Base-by-base conservation (phyloP, 23 tunicate genomes). In the Styela plicata region DNA sequence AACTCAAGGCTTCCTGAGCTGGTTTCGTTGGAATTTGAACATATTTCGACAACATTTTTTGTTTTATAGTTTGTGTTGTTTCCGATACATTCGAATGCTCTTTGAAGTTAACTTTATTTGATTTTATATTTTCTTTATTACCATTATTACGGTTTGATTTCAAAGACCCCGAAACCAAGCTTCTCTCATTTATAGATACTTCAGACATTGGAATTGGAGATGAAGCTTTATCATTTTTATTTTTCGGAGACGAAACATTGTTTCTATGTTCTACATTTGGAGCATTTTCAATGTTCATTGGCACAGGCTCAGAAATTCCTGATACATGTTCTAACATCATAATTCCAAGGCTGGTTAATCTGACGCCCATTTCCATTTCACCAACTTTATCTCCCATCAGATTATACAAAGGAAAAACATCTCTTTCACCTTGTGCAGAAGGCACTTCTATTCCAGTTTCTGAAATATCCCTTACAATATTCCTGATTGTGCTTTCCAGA, bases 371-470 rank as follows among this genome's bases (percentile, higher is more conserved):
- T 52, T 76, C 66, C 64, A 44, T 57, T 44, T 76, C 81, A 1
- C 81, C 81, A 36, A 76, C 81, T 76, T 76, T 76, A 2, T 57
- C 44, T 22, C 81, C 81, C 81, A 76, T 76, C 23, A 76, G 2
- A 76, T 76, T 76, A 53, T 76, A 76, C 27, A 76, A 29, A 7
- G 81, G 81, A 76, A 76, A 76, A 10, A 76, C 29, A 76, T 76
- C 81, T 76, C 66, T 36, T 27, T 76, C 81, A 13, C 81, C 81
- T 21, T 76, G 23, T n/a, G 81, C 30, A 44, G 63, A 76, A 52
- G 81, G 81, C n/a, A 53, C 37, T 53, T 76, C 81, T 5, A 76
- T 76, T 5, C 81, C 81, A 53, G 36, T 36, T 57, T 33, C 2
- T 26, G 81, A 76, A 53, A 76, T 31, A 44, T 36, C 21, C 27